Evolutionary conservation across 2,797 vertebrate species (phyloP).

Genomic region (Macropus fuliginosus): DNA sequence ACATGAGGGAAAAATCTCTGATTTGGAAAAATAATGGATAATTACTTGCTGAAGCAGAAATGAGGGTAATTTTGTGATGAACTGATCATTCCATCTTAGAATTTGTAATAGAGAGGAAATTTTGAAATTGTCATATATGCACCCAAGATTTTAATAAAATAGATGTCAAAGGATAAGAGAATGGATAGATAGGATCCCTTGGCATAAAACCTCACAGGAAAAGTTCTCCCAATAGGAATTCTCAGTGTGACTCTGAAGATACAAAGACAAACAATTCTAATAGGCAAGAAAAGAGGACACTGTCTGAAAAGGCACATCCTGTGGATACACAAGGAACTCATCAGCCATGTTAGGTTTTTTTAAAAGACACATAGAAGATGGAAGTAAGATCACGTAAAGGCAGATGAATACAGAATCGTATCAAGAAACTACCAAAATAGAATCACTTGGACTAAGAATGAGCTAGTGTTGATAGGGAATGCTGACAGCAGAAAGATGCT

Average conservation of each 20-base stretch:
- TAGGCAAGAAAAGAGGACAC: neutral
- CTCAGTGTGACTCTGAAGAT: neutral
- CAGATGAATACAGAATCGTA: neutral
- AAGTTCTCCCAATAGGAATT: neutral
- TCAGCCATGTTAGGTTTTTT: neutral
- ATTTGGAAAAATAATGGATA: neutral
- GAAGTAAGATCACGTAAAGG: neutral
- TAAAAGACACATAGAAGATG: neutral
- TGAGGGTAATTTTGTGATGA: neutral
- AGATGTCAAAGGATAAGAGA: neutral
- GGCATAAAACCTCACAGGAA: neutral
- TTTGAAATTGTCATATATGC: neutral
- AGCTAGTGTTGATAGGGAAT: neutral
- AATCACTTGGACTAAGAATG: neutral
- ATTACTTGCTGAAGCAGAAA: neutral
- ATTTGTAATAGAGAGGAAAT: neutral
- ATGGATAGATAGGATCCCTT: neutral
- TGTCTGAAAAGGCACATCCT: neutral
- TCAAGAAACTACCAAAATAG: neutral
- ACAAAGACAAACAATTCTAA: neutral
- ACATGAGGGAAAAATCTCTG: neutral
- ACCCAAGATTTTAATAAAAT: neutral
- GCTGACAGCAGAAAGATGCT: neutral
- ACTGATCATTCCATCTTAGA: neutral
- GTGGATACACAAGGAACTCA: neutral